Conservation (phyloP, 2,797 vertebrate genomes). For the Thamnophis elegans region DNA sequence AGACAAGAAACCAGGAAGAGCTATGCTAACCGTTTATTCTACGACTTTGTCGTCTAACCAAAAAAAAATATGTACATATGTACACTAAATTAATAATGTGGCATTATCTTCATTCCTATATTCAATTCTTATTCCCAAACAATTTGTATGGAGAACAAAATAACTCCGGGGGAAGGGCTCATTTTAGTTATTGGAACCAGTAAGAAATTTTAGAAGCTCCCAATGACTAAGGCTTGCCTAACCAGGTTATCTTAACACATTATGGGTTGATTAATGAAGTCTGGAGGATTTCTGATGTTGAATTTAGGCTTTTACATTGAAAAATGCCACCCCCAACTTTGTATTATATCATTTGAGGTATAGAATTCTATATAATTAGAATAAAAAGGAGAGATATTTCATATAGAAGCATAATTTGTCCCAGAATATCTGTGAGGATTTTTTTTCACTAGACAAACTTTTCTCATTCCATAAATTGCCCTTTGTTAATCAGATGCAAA, state of each 20-base stretch:
- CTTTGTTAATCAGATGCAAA: not conserved
- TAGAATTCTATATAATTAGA: not conserved
- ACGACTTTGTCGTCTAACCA: not conserved
- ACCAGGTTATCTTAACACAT: not conserved
- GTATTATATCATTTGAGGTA: not conserved
- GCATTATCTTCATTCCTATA: not conserved
- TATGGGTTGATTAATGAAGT: not conserved
- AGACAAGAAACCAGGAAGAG: not conserved
- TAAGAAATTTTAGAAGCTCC: not conserved
- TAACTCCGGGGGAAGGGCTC: not conserved
- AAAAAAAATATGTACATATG: not conserved
- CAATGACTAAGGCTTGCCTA: not conserved
- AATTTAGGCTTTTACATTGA: not conserved
- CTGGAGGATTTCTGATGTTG: not conserved
- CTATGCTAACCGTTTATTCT: not conserved
- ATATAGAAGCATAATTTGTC: not conserved
- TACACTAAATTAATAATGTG: not conserved
- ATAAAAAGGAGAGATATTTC: not conserved
- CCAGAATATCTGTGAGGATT: not conserved
- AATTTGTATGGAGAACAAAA: not conserved
- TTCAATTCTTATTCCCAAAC: not conserved
- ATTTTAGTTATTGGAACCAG: not conserved
- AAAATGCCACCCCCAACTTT: not conserved
- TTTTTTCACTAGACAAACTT: not conserved
- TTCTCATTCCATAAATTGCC: not conserved